These are phyloP conservation scores for Himalopsyche kuldschensis DNA, from an alignment of 2,888 invertebrate genomes.

Conservation along the genomic window DNA sequence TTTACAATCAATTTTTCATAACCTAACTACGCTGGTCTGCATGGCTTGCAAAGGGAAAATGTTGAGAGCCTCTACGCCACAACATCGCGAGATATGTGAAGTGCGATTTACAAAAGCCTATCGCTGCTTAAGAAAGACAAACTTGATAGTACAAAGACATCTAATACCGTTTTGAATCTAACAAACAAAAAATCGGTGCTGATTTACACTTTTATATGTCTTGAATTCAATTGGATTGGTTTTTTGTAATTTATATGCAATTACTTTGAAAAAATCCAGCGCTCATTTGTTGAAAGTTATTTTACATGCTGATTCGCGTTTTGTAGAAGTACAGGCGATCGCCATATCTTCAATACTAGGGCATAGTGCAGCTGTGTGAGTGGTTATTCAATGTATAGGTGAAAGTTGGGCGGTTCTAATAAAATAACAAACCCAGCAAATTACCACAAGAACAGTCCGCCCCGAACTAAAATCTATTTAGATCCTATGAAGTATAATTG, in stretches of 20 bases:
- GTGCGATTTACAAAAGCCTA: background rate
- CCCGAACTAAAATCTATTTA: too few relatives aligned
- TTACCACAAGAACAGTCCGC: background rate
- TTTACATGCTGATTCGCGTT: background rate
- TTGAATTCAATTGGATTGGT: too few relatives aligned
- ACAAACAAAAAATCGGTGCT: too few relatives aligned
- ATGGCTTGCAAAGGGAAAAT: background rate
- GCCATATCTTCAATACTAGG: conserved; percentile 1
- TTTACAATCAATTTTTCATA: too few relatives aligned
- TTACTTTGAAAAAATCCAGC: background rate
- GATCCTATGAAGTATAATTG: too few relatives aligned
- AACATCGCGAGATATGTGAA: background rate
- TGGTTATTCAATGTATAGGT: background rate
- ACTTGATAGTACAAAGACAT: too few relatives aligned
- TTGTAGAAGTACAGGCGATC: background rate
- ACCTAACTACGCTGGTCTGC: too few relatives aligned
- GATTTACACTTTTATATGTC: too few relatives aligned
- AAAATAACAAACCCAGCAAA: background rate
- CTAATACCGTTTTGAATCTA: too few relatives aligned
- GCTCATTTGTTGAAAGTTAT: background rate
- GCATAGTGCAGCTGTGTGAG: background rate
- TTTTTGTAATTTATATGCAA: too few relatives aligned
- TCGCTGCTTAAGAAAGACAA: background rate
- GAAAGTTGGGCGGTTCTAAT: background rate
- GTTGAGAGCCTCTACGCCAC: background rate